Conservation (phyloP, 2,888 invertebrate species). For the Pelosia muscerda region DNA sequence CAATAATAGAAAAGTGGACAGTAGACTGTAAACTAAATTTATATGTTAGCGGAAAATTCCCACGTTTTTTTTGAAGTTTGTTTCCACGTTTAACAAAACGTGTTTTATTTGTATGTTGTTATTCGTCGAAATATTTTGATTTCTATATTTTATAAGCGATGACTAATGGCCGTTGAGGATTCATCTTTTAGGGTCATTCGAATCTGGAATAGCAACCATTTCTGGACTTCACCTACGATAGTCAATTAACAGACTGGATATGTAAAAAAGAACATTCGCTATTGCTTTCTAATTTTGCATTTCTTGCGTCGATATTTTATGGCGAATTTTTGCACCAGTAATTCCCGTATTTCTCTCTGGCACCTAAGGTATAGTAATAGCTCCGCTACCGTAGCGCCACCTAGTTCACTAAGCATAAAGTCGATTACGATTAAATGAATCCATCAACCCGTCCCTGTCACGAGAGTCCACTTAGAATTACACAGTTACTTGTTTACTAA, state of each 20-base stretch:
- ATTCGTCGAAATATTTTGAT: neutral
- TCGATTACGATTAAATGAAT: conserved; percentile 11
- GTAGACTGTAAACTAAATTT: neutral
- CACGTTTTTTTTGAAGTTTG: neutral
- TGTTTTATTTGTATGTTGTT: neutral
- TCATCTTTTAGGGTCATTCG: too few species aligned
- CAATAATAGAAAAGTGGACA: neutral
- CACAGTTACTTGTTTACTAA: conserved; percentile 9
- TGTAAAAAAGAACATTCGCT: too few species aligned
- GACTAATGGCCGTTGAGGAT: too few species aligned
- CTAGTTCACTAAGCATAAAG: neutral
- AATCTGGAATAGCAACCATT: too few species aligned
- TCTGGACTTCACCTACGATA: too few species aligned
- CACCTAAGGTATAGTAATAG: too few species aligned
- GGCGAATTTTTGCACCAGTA: too few species aligned
- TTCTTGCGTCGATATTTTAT: too few species aligned
- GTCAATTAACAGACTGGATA: too few species aligned
- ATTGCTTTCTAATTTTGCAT: too few species aligned
- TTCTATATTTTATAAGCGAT: too few species aligned
- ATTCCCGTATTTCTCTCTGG: too few species aligned
- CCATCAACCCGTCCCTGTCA: neutral
- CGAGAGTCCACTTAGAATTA: conserved; percentile 7
- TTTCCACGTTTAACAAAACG: neutral
- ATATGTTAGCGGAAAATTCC: neutral
- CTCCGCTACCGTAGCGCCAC: neutral